These are phyloP conservation scores for Thermophis baileyi DNA, from an alignment of 2,113 vertebrate species.

Conservation along the genomic window DNA sequence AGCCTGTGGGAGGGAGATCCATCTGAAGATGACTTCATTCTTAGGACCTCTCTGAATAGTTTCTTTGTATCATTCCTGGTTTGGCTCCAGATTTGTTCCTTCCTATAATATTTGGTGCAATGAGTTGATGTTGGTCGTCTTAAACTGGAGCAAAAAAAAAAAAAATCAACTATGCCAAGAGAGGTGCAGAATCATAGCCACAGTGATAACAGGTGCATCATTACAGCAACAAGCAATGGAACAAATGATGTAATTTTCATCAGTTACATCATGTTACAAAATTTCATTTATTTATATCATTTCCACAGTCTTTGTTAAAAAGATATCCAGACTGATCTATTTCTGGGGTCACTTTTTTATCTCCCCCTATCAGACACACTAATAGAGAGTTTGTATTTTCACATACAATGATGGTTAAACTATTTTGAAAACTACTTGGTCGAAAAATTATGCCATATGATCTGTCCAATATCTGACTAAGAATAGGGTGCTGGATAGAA, in stretches of 20 bases:
- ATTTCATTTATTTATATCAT: not conserved
- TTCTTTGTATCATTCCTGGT: not conserved
- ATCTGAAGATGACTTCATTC: not conserved
- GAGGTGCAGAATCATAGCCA: not conserved
- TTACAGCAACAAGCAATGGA: not conserved
- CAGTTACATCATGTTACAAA: not conserved
- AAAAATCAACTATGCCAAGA: not conserved
- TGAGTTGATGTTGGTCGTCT: not conserved
- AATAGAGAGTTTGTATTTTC: not conserved
- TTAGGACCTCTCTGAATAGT: not conserved
- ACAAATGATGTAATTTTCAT: not conserved
- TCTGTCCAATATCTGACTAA: not conserved
- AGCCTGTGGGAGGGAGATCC: not conserved
- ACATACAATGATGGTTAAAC: not conserved
- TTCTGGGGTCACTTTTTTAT: not conserved
- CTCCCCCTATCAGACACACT: not conserved
- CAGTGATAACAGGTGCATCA: not conserved
- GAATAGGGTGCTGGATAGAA: not conserved
- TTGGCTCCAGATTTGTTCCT: not conserved
- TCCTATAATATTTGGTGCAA: not conserved
- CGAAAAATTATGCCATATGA: not conserved
- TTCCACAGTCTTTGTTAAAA: not conserved
- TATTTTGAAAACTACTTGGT: not conserved
- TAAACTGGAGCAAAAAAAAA: not conserved
- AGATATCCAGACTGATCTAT: not conserved